Base-by-base conservation (phyloP, 2,113 vertebrate species). In the Strix aluco region DNA sequence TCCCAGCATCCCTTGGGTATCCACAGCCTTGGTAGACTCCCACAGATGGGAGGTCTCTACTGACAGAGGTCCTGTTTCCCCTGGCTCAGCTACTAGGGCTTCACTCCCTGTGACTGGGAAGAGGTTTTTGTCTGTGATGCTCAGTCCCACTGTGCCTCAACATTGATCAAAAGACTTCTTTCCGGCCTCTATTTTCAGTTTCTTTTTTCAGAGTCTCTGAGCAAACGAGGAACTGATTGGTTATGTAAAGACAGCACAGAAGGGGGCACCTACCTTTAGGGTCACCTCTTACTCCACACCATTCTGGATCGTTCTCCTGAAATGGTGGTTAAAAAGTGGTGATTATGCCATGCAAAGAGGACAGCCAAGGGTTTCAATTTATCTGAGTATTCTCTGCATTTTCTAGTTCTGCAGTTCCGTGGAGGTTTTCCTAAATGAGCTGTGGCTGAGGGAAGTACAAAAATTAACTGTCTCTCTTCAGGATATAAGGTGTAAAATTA, bases 401-500 rank as follows among this genome's bases (percentile, higher is more conserved):
- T 89, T 75, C 71, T 69, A 61, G 57, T 72, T 81, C 93, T 85
- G 61, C 70, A 69, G 47, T 89, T 89, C 84, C 0, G 0, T 75
- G 61, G 73, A 94, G 81, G 36, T 85, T 96, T 96, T 91, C 57
- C 81, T 97, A 91, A 96, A 94, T 90, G 86, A 95, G 91, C 91
- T 81, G 78, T 75, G 73, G 54, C 81, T 92, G 77, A 89, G 91
- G 65, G 73, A 87, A 97, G 93, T 94, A 72, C 54, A 94, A 92
- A 93, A 94, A 95, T 96, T 96, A 96, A 90, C 78, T 91, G 54
- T 49, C 61, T 91, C 94, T 95, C 91, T 92, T 96, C 90, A 87
- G 87, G 91, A 61, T 61, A 90, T n/a, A 95, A 95, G 84, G 87
- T 87, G 66, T 75, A 91, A 95, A 96, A 96, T 96, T 96, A 95